phyloP scores from a whole-genome alignment of 2,797 vertebrate genomes.

The Austrolebias charrua region DNA sequence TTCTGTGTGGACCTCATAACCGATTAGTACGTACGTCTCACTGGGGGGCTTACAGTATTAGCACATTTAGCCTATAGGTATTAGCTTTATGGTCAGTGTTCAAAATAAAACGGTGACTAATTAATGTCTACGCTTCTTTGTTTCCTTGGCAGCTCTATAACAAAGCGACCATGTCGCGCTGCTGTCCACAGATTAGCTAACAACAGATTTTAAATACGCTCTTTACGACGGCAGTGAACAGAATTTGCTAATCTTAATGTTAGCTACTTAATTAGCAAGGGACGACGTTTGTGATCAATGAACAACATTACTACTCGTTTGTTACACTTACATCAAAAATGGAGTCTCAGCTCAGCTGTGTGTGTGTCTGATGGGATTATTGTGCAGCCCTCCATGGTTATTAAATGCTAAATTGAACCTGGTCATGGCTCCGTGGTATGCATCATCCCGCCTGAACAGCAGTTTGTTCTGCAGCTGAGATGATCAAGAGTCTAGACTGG shows the following conservation, averaged over 20 bases:
- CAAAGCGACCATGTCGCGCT: slow-evolving; percentile 17
- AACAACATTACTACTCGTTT: neutral
- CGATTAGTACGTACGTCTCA: too few species aligned
- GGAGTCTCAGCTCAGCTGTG: neutral
- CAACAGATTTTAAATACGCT: slow-evolving; percentile 45
- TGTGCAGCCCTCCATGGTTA: neutral
- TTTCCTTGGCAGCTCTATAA: slow-evolving; percentile 6
- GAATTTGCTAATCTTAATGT: slow-evolving; percentile 20
- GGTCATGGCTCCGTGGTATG: slow-evolving; percentile 8
- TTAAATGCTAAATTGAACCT: neutral
- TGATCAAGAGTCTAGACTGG: slow-evolving; percentile 20
- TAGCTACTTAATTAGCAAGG: slow-evolving; percentile 19
- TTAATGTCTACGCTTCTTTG: neutral
- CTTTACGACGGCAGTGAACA: slow-evolving; percentile 47
- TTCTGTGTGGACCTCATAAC: too few species aligned
- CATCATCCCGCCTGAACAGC: slow-evolving; percentile 17
- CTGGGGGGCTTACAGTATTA: neutral
- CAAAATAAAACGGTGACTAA: neutral
- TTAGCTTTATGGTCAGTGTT: slow-evolving; percentile 17
- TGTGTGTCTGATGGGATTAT: too few species aligned
- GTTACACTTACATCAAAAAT: neutral
- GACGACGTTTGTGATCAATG: neutral
- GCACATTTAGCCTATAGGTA: slow-evolving; percentile 53
- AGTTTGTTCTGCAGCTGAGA: slow-evolving; percentile 29
- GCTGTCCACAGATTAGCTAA: slow-evolving; percentile 25